Percentiles rank a stretch among this genome's conserved stretches.
These are phyloP conservation scores for Papilio polytes DNA, from an alignment of 1,140 invertebrate species.

Conservation along the genomic window DNA sequence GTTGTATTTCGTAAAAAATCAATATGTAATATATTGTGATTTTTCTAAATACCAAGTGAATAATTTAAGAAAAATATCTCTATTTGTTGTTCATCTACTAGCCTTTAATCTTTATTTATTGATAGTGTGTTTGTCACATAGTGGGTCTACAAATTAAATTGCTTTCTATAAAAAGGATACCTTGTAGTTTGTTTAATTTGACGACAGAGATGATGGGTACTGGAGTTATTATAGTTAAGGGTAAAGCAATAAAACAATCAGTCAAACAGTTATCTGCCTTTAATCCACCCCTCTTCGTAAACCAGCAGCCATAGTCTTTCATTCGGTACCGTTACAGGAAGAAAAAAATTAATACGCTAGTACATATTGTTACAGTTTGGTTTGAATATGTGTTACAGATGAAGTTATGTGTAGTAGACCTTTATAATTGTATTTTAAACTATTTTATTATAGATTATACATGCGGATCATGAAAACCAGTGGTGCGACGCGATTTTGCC, in stretches of 20 bases:
- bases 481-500: conserved; percentile 75
- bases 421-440: conserved; percentile 76
- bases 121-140: no score
- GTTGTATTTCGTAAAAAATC: no score
- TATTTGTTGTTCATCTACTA: no score
- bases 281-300: conserved; percentile 76
- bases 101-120: no score
- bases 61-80: no score
- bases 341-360: conserved; percentile 82
- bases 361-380: conserved; percentile 82
- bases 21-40: no score
- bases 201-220: neutral
- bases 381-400: conserved; percentile 83
- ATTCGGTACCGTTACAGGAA: conserved; percentile 81
- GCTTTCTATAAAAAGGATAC: no score
- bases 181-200: neutral
- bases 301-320: conserved; percentile 82
- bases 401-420: conserved; percentile 81
- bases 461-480: conserved; percentile 81
- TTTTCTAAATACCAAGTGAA: no score
- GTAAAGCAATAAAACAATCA: conserved; percentile 72
- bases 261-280: conserved; percentile 83
- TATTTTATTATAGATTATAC: conserved; percentile 76
- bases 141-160: no score
- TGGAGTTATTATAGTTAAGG: neutral